Conservation (phyloP, 2,797 vertebrate species). For the Diceros bicornis region DNA sequence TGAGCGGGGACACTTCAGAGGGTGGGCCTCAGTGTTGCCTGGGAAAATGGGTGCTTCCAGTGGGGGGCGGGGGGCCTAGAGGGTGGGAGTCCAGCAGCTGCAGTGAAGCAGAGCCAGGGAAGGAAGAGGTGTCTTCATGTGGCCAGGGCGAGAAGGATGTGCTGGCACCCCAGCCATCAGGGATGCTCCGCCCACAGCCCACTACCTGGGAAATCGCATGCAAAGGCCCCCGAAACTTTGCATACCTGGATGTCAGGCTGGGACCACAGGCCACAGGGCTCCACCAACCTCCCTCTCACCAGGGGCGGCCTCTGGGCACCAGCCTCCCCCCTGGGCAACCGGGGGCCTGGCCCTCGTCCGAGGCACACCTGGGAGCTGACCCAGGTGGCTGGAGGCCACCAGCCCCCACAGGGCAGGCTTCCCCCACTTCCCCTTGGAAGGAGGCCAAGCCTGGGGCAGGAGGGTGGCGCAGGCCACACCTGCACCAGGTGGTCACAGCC, state of each 20-base stretch:
- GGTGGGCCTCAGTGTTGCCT: not conserved
- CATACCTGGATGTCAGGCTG: fast-evolving
- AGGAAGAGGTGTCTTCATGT: too few relatives aligned
- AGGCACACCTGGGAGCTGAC: not conserved
- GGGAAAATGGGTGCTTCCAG: fast-evolving
- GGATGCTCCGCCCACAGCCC: not conserved
- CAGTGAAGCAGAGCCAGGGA: not conserved
- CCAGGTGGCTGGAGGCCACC: not conserved
- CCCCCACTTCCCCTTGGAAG: slow-evolving; percentile 2
- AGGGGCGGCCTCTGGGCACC: not conserved
- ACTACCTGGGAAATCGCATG: not conserved
- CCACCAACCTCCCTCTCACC: not conserved
- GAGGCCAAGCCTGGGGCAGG: not conserved
- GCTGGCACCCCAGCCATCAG: fast-evolving
- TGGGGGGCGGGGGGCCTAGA: fast-evolving
- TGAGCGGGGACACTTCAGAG: not conserved
- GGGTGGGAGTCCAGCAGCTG: fast-evolving
- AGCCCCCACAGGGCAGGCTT: fast-evolving
- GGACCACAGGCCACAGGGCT: fast-evolving
- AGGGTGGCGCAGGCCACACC: not conserved
- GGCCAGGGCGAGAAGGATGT: too few relatives aligned
- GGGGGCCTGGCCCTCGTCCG: not conserved
- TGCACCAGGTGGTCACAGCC: not conserved
- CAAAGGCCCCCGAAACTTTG: not conserved
- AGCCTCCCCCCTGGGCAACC: not conserved